Percentiles rank a stretch among this genome's conserved stretches.
These are phyloP conservation scores for Epizoanthus fatuus DNA, from an alignment of 92 coral and sea anemone genomes.

Conservation along the genomic window DNA sequence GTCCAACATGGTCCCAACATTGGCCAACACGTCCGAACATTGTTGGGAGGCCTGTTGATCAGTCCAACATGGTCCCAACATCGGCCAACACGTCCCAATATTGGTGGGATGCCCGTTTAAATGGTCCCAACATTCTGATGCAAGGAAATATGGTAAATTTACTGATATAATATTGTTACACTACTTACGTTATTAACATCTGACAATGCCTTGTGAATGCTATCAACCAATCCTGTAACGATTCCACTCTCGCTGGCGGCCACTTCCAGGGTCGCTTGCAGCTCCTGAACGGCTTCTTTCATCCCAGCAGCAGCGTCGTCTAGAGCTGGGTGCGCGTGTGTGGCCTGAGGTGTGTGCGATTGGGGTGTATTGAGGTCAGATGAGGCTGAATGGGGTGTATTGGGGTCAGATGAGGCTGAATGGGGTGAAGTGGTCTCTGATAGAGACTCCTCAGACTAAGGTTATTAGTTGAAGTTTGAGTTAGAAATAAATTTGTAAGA, in stretches of 20 bases:
- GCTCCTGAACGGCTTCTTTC: conserved; percentile 94
- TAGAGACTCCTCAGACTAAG: no score
- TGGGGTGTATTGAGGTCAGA: conserved; percentile 28
- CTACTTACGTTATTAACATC: conserved; percentile 92
- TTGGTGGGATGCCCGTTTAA: no score
- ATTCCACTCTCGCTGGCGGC: conserved; percentile 96
- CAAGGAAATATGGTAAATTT: no score
- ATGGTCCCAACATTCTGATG: no score
- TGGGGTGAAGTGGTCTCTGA: conserved; percentile 4
- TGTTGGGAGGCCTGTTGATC: no score
- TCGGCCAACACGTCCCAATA: no score
- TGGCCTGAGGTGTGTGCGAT: conserved; percentile 69
- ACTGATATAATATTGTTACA: no score
- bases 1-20: no score
- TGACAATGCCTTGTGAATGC: conserved; percentile 95
- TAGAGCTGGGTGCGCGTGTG: conserved; percentile 87
- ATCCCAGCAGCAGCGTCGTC: conserved; percentile 93
- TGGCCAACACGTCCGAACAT: no score
- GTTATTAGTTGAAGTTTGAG: no score
- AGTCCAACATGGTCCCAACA: no score
- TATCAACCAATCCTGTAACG: conserved; percentile 98
- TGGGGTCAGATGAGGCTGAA: conserved; percentile 32
- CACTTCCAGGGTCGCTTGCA: conserved; percentile 87
- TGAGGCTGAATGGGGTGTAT: conserved; percentile 25
- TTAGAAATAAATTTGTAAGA: no score